Evolutionary conservation across 2,888 invertebrate genomes (phyloP).

Genomic region (Tachina fera): DNA sequence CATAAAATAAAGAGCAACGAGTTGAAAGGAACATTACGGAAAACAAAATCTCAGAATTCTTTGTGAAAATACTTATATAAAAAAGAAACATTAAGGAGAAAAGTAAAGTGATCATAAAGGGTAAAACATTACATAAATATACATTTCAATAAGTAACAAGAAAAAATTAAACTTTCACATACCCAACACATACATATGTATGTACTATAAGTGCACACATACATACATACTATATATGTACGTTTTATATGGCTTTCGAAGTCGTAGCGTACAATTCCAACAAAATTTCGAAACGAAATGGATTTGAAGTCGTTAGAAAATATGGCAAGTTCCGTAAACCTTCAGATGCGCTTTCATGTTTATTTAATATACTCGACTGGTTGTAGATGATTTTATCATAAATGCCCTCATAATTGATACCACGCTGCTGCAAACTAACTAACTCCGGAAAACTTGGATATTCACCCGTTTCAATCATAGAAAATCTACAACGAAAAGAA

Average conservation of each 20-base stretch:
- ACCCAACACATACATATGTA: neutral
- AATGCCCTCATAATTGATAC: slow-evolving; percentile 76
- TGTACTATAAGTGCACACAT: no score
- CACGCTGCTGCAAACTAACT: slow-evolving; percentile 72
- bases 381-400: slow-evolving; percentile 70
- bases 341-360: slow-evolving; percentile 70
- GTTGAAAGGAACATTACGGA: neutral
- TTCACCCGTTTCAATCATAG: slow-evolving; percentile 77
- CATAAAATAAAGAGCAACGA: slow-evolving; percentile 3
- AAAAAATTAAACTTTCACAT: slow-evolving; percentile 5
- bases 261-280: slow-evolving; percentile 66
- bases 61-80: neutral
- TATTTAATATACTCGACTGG: slow-evolving; percentile 67
- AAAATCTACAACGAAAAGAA: slow-evolving; percentile 73
- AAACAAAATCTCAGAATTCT: slow-evolving; percentile 16
- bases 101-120: neutral
- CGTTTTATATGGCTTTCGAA: slow-evolving; percentile 22
- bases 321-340: slow-evolving; percentile 71
- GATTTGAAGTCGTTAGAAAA: slow-evolving; percentile 74
- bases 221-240: neutral
- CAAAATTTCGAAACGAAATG: slow-evolving; percentile 75
- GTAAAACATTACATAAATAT: neutral
- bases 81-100: slow-evolving; percentile 2
- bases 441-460: slow-evolving; percentile 77
- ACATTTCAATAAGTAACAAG: neutral